Conservation (phyloP, 2,797 vertebrate genomes). For the Betta splendens region DNA sequence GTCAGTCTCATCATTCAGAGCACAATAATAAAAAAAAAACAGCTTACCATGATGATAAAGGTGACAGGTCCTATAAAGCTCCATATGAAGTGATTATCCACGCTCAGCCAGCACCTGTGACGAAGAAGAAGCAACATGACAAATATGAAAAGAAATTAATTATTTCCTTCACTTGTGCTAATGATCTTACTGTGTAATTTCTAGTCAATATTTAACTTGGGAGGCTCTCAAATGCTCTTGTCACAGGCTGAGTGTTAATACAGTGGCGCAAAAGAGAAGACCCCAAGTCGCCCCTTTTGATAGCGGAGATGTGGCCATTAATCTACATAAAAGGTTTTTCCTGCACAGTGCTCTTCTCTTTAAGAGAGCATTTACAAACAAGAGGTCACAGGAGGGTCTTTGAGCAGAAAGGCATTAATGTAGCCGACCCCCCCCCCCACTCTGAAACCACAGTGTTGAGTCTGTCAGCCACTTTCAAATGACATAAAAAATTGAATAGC, state of each 20-base stretch:
- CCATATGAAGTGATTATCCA: slow-evolving; percentile 99
- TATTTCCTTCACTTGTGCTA: neutral
- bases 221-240: slow-evolving; percentile 8
- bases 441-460: slow-evolving; percentile 82
- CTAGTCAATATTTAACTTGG: slow-evolving; percentile 36
- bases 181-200: slow-evolving; percentile 26
- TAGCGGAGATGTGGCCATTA: slow-evolving; percentile 72
- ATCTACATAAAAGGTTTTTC: slow-evolving; percentile 80
- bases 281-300: slow-evolving; percentile 50
- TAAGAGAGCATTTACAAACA: slow-evolving; percentile 81
- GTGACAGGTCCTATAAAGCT: slow-evolving; percentile 99
- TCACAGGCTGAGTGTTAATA: slow-evolving; percentile 34
- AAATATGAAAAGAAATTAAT: slow-evolving; percentile 29
- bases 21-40: slow-evolving; percentile 58
- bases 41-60: slow-evolving; percentile 98
- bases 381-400: slow-evolving; percentile 84
- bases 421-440: slow-evolving; percentile 59
- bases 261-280: slow-evolving; percentile 44
- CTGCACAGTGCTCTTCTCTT: slow-evolving; percentile 78
- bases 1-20: slow-evolving; percentile 52
- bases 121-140: slow-evolving; percentile 23
- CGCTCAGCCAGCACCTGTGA: slow-evolving; percentile 95
- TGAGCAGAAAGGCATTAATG: slow-evolving; percentile 85
- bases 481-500: slow-evolving; percentile 80
- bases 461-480: slow-evolving; percentile 83